Evolutionary conservation across 2,797 vertebrate genomes (phyloP), one percentile per base, ranked within the genome.

Genomic region (Scleropages formosus): DNA sequence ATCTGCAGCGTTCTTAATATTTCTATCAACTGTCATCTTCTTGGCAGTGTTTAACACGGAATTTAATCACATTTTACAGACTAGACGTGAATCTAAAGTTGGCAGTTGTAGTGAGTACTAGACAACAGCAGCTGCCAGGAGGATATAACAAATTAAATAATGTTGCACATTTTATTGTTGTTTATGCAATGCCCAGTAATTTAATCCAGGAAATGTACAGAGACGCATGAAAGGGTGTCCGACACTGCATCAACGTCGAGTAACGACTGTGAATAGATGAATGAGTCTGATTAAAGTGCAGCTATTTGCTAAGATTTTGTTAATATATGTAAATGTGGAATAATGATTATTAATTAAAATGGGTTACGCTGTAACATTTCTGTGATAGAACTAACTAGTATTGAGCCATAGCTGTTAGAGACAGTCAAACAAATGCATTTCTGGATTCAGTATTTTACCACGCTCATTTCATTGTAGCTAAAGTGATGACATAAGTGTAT

Each of bases 31-130:
- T 61, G 51, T 82, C 77, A 78, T 79, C 69, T 76, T 58, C 72
- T 80, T 73, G 70, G 56, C 72, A 18, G 58, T 44, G 58, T 60
- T 67, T 78, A 79, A 73, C 74, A 69, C 56, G 79, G 65, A 74
- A 75, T 71, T 65, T 84, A 78, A 83, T 81, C 78, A 78, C 80
- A 77, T 79, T 79, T 79, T 69, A 20, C 72, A 72, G 58, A 66
- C 63, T 67, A 73, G 59, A 63, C 66, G 61, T 59, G 49, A 77
- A 78, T 79, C 75, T 59, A 46, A 74, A 63, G 65, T 61, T 68
- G 58, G 68, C 72, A 69, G 60, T 74, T 59, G 47, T 1, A 44
- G 74, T 44, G 24, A 22, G 26, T 44, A 74, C 75, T 74, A 75
- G 71, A 80, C 58, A 12, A 69, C 64, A 66, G 73, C 79, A 68